Evolutionary conservation across 2,113 vertebrate species (phyloP).

Genomic region (Epinephelus lanceolatus): DNA sequence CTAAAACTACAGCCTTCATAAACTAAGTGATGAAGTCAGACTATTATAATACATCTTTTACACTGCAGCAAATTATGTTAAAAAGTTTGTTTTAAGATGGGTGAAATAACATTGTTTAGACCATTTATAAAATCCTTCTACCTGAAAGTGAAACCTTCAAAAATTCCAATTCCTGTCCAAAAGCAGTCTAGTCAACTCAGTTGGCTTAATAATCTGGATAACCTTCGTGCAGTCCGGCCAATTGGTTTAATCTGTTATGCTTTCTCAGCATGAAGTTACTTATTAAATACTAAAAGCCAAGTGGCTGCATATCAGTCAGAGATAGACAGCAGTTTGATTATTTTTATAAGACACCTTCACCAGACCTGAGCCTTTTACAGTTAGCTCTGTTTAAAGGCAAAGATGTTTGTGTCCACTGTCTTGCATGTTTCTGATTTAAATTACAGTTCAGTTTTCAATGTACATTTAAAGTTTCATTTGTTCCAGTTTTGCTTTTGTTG

Average conservation of each 20-base stretch:
- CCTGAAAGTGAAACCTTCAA: neutral
- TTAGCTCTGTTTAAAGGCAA: neutral
- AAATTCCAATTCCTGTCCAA: neutral
- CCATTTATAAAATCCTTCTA: neutral
- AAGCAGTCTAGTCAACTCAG: neutral
- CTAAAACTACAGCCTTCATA: constrained; percentile 2
- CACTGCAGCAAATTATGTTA: neutral
- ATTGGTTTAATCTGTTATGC: neutral
- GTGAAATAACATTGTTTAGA: neutral
- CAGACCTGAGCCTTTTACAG: neutral
- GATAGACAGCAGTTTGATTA: neutral
- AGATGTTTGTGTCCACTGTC: neutral
- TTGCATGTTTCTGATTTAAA: neutral
- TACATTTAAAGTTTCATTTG: neutral
- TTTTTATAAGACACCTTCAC: neutral
- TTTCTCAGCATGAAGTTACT: constrained; percentile 20
- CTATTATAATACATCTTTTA: neutral
- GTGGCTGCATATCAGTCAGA: neutral
- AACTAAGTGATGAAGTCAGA: neutral
- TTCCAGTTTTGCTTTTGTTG: neutral
- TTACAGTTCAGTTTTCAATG: neutral
- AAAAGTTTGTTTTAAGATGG: neutral
- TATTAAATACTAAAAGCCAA: constrained; percentile 14
- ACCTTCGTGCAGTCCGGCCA: neutral
- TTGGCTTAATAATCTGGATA: neutral